A percentile compares a stretch with the other conserved stretches of the same genome.
Conservation (phyloP, 1,140 invertebrate species). For the Drosophila triauraria region DNA sequence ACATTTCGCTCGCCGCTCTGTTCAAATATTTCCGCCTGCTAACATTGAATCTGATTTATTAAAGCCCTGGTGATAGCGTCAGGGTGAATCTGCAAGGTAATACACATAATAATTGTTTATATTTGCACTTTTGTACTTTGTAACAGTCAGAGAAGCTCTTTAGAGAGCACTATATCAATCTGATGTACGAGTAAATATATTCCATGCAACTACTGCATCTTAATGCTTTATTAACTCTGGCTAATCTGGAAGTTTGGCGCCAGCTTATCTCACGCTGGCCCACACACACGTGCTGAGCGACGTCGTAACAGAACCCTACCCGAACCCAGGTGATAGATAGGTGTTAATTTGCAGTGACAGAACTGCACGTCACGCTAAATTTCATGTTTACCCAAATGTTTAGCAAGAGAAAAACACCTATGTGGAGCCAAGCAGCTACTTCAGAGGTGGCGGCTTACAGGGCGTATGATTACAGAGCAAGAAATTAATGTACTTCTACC, state of each 20-base stretch:
- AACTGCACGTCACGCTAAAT: slow-evolving; percentile 61
- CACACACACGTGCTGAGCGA: slow-evolving; percentile 20
- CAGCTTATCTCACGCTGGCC: slow-evolving; percentile 14
- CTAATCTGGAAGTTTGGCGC: neutral
- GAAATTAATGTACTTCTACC: neutral
- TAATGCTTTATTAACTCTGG: neutral
- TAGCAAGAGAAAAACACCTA: slow-evolving; percentile 52
- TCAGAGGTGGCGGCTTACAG: slow-evolving; percentile 20
- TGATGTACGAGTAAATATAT: neutral
- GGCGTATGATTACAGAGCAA: slow-evolving; percentile 32
- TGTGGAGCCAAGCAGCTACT: slow-evolving; percentile 5
- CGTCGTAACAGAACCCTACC: neutral
- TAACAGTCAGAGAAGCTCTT: neutral
- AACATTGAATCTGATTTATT: slow-evolving; percentile 27
- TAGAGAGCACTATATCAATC: neutral
- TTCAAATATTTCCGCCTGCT: slow-evolving; percentile 69
- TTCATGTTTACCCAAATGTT: slow-evolving; percentile 74
- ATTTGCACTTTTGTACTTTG: neutral
- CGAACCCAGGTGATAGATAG: slow-evolving; percentile 34
- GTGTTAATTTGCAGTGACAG: slow-evolving; percentile 68
- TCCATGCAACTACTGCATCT: neutral
- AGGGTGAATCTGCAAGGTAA: slow-evolving; percentile 4
- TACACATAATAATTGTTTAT: neutral
- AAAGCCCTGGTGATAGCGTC: slow-evolving; percentile 1
- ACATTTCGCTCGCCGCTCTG: slow-evolving; percentile 45